These are phyloP conservation scores for Epinephelus cyanopodus DNA, from an alignment of 2,113 vertebrate species.

Conservation along the genomic window DNA sequence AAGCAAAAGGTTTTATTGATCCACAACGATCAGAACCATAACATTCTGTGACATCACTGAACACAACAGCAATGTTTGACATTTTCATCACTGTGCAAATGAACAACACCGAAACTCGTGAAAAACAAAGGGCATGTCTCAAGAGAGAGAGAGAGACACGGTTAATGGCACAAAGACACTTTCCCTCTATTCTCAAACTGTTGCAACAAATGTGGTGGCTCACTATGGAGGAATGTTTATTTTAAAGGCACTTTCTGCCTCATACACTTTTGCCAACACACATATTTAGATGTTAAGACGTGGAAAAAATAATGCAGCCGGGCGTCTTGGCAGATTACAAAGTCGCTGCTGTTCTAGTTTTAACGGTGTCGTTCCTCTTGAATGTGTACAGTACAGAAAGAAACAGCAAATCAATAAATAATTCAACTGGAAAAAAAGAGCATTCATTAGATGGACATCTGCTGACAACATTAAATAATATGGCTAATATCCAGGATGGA, in stretches of 20 bases:
- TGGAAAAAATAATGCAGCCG: constrained; percentile 53
- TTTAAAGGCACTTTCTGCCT: constrained; percentile 84
- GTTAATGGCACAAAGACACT: constrained; percentile 66
- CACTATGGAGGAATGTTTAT: constrained; percentile 79
- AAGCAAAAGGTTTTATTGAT: constrained; percentile 82
- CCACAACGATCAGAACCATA: constrained; percentile 78
- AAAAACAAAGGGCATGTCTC: constrained; percentile 55
- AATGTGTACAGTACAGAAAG: constrained; percentile 44
- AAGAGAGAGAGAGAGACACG: constrained; percentile 43
- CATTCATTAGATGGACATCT: constrained; percentile 55
- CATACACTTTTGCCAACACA: constrained; percentile 64
- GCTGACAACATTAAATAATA: constrained; percentile 66
- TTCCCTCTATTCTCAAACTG: constrained; percentile 28
- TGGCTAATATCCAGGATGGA: constrained; percentile 76
- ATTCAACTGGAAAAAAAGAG: constrained; percentile 21
- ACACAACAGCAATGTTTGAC: constrained; percentile 76
- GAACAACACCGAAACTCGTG: constrained; percentile 58
- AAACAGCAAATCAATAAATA: constrained; percentile 62
- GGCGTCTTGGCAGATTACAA: constrained; percentile 54
- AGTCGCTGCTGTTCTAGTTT: constrained; percentile 33
- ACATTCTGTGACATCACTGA: constrained; percentile 80
- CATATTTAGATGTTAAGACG: constrained; percentile 46
- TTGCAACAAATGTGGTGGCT: constrained; percentile 61
- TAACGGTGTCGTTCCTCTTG: constrained; percentile 12
- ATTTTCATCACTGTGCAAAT: constrained; percentile 77